These are phyloP conservation scores for Telmatochromis brachygnathus DNA, from an alignment of 2,113 vertebrate genomes.

Conservation along the genomic window DNA sequence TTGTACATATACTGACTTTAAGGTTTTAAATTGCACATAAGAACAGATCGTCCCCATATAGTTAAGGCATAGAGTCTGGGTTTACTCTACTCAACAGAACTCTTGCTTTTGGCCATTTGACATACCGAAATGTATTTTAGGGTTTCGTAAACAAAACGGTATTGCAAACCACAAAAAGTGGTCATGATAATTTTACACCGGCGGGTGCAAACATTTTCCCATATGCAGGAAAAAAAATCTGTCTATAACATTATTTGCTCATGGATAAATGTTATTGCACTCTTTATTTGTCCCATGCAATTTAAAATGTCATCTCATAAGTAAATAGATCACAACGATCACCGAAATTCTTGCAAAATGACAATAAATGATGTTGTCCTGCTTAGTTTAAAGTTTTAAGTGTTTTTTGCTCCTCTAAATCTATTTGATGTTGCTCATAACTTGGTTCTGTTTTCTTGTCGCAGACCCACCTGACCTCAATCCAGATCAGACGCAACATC, in stretches of 20 bases:
- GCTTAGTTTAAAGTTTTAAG: neutral
- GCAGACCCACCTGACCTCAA: conserved; percentile 72
- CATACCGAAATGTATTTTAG: neutral
- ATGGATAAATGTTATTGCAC: neutral
- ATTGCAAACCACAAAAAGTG: neutral
- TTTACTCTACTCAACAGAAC: neutral
- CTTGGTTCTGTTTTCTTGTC: neutral
- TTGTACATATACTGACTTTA: neutral
- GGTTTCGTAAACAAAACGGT: neutral
- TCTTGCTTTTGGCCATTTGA: neutral
- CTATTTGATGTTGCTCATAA: neutral
- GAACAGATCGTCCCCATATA: neutral
- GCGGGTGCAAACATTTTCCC: neutral
- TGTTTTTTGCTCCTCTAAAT: neutral
- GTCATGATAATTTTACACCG: rapidly evolving
- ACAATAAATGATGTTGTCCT: neutral
- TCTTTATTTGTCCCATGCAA: neutral
- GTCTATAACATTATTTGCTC: neutral
- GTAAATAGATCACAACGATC: neutral
- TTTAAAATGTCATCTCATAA: neutral
- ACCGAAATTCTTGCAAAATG: neutral
- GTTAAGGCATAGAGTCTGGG: neutral
- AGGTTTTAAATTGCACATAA: neutral
- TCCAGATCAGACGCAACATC: conserved; percentile 72
- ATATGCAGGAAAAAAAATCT: neutral